phyloP scores from a whole-genome alignment of 2,888 invertebrate genomes.

The Cacoxenus indagator region DNA sequence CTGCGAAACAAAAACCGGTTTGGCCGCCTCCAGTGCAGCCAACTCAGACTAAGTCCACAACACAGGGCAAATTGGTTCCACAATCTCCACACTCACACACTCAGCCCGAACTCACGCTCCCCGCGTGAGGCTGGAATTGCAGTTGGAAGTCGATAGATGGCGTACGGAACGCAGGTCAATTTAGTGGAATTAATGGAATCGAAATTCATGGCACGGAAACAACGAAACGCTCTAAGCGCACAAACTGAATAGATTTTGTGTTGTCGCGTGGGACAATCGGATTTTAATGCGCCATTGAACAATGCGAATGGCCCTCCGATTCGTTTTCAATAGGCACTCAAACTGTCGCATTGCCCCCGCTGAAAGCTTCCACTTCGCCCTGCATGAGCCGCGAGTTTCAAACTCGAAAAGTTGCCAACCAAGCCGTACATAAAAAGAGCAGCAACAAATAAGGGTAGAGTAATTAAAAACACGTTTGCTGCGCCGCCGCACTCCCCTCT shows the following conservation, averaged over 20 bases:
- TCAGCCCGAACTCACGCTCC: constrained; percentile 17
- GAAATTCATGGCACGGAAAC: constrained; percentile 71
- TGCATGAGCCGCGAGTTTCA: no score
- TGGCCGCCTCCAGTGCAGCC: constrained; percentile 38
- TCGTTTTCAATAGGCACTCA: constrained; percentile 42
- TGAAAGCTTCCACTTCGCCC: constrained; percentile 1
- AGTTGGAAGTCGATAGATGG: constrained; percentile 65
- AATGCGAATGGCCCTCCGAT: constrained; percentile 50
- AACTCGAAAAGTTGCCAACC: neutral
- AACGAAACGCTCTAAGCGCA: constrained; percentile 14
- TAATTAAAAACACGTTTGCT: constrained; percentile 66
- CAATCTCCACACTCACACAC: constrained; percentile 28
- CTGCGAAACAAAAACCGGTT: constrained; percentile 35
- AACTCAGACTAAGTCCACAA: no score
- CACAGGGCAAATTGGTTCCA: constrained; percentile 41
- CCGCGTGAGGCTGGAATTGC: constrained; percentile 37
- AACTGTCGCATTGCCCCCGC: neutral
- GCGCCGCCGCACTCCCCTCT: neutral
- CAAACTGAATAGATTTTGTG: constrained; percentile 3
- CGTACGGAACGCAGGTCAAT: constrained; percentile 67
- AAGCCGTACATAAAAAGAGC: constrained; percentile 33
- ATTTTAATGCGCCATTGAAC: constrained; percentile 66
- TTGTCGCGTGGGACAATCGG: constrained; percentile 52
- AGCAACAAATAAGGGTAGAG: constrained; percentile 43
- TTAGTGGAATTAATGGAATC: constrained; percentile 71